These are phyloP conservation scores for Macroteleia sp. DNA, from an alignment of 2,888 invertebrate species.

Conservation along the genomic window DNA sequence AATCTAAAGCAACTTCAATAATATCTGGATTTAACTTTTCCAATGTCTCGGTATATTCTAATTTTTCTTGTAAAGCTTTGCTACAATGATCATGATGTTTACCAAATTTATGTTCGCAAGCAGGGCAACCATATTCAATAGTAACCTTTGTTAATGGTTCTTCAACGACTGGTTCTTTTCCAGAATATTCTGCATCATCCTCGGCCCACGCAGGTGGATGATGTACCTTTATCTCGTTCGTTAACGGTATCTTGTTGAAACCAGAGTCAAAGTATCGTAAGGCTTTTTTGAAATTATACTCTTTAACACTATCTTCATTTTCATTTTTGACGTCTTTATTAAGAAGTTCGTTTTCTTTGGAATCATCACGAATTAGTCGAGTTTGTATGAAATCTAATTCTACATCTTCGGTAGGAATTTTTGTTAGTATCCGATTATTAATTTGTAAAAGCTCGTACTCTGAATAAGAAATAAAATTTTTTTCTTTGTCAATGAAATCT, in stretches of 20 bases:
- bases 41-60: constrained; percentile 12
- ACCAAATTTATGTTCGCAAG: constrained; percentile 72
- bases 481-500: constrained; percentile 77
- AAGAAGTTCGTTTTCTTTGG: constrained; percentile 46
- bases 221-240: constrained; percentile 66
- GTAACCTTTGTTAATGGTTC: constrained; percentile 76
- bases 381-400: constrained; percentile 76
- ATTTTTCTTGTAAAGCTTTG: constrained; percentile 36
- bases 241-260: constrained; percentile 37
- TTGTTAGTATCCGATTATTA: too few relatives aligned
- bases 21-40: constrained; percentile 29
- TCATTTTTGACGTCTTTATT: constrained; percentile 8
- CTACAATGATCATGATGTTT: constrained; percentile 68
- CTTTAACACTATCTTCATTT: constrained; percentile 56
- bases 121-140: constrained; percentile 74
- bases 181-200: constrained; percentile 69
- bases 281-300: constrained; percentile 74
- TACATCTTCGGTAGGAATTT: constrained; percentile 74
- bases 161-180: constrained; percentile 73
- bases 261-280: constrained; percentile 76
- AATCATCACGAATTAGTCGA: constrained; percentile 65
- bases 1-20: constrained; percentile 25
- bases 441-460: too few relatives aligned
- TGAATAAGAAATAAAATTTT: too few relatives aligned
- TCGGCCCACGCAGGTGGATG: constrained; percentile 52